phyloP scores from a whole-genome alignment of 2,797 vertebrate species.

The Champsocephalus esox region DNA sequence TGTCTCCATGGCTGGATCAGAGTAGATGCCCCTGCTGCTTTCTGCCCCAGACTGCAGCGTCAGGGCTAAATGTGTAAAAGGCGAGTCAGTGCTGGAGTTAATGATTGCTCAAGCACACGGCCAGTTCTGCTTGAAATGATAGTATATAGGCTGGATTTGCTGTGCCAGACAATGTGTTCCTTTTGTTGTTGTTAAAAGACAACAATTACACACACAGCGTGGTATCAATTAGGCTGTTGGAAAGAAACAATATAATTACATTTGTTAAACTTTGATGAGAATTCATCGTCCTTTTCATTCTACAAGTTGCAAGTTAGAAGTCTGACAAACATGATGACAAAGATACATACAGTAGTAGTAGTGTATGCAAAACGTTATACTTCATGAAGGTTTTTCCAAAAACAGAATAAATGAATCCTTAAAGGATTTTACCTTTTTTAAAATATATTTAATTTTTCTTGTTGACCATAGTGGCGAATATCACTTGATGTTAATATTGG shows the following conservation, averaged over 20 bases:
- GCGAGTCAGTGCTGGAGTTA: slow-evolving; percentile 14
- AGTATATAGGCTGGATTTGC: not conserved
- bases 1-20: slow-evolving; percentile 19
- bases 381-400: not conserved
- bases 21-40: slow-evolving; percentile 17
- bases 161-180: not conserved
- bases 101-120: slow-evolving; percentile 34
- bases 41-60: slow-evolving; percentile 39
- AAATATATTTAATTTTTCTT: too few relatives aligned
- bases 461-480: too few relatives aligned
- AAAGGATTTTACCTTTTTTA: too few relatives aligned
- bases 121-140: slow-evolving; percentile 11
- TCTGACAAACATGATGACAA: not conserved
- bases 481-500: too few relatives aligned
- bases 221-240: not conserved
- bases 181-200: slow-evolving; percentile 5
- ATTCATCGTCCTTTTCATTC: not conserved
- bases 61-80: slow-evolving; percentile 36
- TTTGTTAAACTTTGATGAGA: not conserved
- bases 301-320: not conserved
- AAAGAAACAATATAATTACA: not conserved
- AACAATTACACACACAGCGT: not conserved
- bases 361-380: not conserved
- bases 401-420: too few relatives aligned
- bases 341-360: not conserved